Percentiles rank a stretch among this genome's conserved stretches.
Evolutionary conservation across 2,888 invertebrate species (phyloP).

Genomic region (Endotricha flammealis): DNA sequence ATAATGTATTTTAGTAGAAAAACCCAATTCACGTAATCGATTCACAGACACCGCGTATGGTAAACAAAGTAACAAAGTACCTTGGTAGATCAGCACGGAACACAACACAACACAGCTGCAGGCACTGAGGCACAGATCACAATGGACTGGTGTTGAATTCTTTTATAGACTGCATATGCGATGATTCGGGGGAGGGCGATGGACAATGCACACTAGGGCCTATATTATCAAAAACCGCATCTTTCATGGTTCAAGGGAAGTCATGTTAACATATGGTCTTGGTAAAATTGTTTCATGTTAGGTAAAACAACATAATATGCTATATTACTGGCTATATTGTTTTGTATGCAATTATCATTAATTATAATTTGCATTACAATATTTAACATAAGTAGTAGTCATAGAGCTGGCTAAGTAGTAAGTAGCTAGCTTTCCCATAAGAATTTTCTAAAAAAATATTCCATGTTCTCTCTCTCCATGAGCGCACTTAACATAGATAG

Average conservation of each 20-base stretch:
- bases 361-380: too few relatives aligned
- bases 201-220: conserved; percentile 26
- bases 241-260: conserved; percentile 13
- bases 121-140: conserved; percentile 66
- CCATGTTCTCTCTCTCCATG: too few relatives aligned
- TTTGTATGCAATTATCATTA: too few relatives aligned
- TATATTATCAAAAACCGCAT: conserved; percentile 26
- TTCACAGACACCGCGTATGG: not conserved
- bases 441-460: too few relatives aligned
- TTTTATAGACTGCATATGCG: conserved; percentile 67
- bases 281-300: too few relatives aligned
- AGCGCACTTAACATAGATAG: too few relatives aligned
- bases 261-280: not conserved
- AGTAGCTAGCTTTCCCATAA: too few relatives aligned
- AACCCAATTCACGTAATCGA: not conserved
- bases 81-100: conserved; percentile 48
- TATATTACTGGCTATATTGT: too few relatives aligned
- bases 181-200: conserved; percentile 50
- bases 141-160: conserved; percentile 50
- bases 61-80: conserved; percentile 29
- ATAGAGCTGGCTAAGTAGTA: too few relatives aligned
- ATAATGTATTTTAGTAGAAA: too few relatives aligned
- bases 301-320: too few relatives aligned
- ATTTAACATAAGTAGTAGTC: too few relatives aligned
- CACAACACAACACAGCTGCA: conserved; percentile 72